Conservation (phyloP, 2,797 vertebrate genomes). For the Arctocebus calabarensis region DNA sequence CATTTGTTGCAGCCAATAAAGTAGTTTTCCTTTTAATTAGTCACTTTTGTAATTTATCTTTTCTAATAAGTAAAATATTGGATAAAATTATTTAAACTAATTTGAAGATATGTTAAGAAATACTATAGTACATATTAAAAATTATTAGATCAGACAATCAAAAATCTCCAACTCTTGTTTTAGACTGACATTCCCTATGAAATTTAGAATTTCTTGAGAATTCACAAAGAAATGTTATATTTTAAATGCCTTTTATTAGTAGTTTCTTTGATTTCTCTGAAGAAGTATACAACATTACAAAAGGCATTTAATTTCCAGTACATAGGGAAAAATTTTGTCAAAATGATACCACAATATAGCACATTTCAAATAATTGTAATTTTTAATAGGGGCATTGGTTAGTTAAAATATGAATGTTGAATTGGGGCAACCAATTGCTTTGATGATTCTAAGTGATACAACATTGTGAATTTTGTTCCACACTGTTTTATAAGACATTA, state of each 20-base stretch:
- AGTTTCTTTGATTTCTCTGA: background rate
- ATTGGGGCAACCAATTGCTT: background rate
- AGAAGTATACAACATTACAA: background rate
- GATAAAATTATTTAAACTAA: background rate
- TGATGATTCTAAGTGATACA: background rate
- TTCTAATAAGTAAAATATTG: background rate
- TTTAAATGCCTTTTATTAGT: background rate
- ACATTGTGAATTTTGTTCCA: background rate
- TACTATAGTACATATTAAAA: background rate
- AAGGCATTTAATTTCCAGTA: background rate
- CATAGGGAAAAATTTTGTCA: background rate
- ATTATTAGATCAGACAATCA: background rate
- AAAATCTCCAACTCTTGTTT: background rate
- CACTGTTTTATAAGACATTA: background rate
- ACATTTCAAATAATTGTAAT: background rate
- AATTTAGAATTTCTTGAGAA: background rate
- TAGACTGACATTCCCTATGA: background rate
- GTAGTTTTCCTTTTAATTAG: background rate
- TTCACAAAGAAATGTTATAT: slow-evolving; percentile 4
- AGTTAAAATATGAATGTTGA: background rate
- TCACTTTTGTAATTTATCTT: background rate
- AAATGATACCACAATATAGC: background rate
- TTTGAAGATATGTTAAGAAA: background rate
- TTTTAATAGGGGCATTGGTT: background rate
- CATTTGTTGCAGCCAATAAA: background rate